These are phyloP conservation scores for Drymodes brunneopygia DNA, from an alignment of 2,113 vertebrate species.

Conservation along the genomic window DNA sequence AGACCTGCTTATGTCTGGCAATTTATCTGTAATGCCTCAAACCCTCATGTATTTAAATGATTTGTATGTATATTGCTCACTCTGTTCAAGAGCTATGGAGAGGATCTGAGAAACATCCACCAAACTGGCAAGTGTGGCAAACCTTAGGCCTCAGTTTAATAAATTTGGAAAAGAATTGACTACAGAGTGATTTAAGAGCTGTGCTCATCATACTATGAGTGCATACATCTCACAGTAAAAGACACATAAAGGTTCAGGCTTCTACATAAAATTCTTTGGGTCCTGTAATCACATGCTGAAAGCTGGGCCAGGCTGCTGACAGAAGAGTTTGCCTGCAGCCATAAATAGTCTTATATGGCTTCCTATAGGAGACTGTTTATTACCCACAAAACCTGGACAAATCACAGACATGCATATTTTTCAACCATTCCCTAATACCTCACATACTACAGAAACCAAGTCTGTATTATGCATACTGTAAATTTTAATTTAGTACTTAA, in stretches of 20 bases:
- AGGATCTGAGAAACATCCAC: neutral
- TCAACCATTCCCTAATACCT: neutral
- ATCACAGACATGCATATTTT: neutral
- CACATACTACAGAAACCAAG: neutral
- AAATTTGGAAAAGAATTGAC: neutral
- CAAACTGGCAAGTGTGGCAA: neutral
- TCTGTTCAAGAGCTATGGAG: neutral
- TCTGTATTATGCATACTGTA: neutral
- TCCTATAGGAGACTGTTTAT: neutral
- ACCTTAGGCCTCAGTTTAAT: neutral
- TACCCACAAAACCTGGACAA: neutral
- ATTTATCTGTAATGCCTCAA: neutral
- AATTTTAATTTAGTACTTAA: neutral
- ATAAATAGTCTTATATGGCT: neutral
- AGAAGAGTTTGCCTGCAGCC: neutral
- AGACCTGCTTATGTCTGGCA: neutral
- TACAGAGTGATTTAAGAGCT: neutral
- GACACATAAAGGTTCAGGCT: neutral
- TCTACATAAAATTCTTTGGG: neutral
- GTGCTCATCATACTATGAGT: accelerated
- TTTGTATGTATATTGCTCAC: neutral
- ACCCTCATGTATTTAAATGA: accelerated
- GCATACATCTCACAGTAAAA: neutral
- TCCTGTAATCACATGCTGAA: neutral
- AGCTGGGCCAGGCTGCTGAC: neutral